These are phyloP conservation scores for Alces alces DNA, from an alignment of 2,113 vertebrate species.

Conservation along the genomic window DNA sequence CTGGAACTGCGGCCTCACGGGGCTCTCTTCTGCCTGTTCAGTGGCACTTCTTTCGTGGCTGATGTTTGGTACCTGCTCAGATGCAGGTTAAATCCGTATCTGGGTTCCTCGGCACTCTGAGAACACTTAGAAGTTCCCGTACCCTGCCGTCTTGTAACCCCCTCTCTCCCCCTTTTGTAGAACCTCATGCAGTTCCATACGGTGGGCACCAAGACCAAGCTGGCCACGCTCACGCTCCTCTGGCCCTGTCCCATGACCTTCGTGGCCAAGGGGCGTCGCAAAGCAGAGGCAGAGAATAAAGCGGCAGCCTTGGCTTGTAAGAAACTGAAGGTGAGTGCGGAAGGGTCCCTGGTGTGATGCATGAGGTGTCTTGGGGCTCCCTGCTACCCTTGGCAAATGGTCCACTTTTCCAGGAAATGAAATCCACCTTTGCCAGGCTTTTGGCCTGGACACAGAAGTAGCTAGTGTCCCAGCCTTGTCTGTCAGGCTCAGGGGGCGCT, in stretches of 20 bases:
- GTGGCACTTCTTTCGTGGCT: neutral
- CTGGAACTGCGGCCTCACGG: rapidly evolving
- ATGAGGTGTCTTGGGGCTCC: too few relatives aligned
- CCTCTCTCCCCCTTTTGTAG: constrained; percentile 68
- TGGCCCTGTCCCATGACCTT: constrained; percentile 95
- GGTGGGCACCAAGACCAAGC: constrained; percentile 86
- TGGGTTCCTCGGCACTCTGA: neutral
- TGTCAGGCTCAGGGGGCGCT: neutral
- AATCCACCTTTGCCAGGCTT: neutral
- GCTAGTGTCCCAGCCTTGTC: neutral
- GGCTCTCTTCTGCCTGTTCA: neutral
- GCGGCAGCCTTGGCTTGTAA: constrained; percentile 93
- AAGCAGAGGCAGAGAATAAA: constrained; percentile 86
- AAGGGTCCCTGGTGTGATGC: neutral
- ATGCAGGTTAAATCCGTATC: neutral
- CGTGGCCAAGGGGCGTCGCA: constrained; percentile 83
- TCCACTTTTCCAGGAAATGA: neutral
- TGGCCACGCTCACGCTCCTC: constrained; percentile 86
- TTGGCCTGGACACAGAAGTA: too few relatives aligned
- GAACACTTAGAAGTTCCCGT: rapidly evolving
- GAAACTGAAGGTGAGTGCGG: constrained; percentile 88
- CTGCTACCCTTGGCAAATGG: neutral
- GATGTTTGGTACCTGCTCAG: neutral
- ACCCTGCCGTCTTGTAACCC: neutral
- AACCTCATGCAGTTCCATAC: constrained; percentile 88